These are phyloP conservation scores for Riparia riparia DNA, from an alignment of 2,113 vertebrate genomes.

Conservation along the genomic window DNA sequence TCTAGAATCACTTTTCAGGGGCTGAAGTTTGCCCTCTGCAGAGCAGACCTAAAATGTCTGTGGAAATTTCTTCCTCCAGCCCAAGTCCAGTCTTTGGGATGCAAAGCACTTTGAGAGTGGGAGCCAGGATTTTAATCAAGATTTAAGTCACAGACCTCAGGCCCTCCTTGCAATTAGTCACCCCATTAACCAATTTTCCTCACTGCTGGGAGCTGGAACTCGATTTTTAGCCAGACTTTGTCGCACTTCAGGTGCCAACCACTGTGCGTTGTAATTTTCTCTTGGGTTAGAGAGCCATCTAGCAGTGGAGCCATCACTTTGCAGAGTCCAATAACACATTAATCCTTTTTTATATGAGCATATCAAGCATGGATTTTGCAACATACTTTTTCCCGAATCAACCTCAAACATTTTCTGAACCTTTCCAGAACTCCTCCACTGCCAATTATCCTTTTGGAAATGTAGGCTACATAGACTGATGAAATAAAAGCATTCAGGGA, in stretches of 20 bases:
- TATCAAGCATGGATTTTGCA: background rate
- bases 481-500: background rate
- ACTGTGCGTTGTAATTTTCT: background rate
- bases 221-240: background rate
- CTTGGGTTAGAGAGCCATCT: constrained; percentile 41
- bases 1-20: background rate
- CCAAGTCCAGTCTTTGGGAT: background rate
- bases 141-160: constrained; percentile 13
- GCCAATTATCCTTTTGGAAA: background rate
- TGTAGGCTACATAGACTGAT: background rate
- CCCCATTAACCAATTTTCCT: constrained; percentile 29
- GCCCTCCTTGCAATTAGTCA: constrained; percentile 21
- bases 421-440: background rate
- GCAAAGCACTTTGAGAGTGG: background rate
- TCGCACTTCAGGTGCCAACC: background rate
- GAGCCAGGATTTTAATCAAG: background rate
- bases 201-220: background rate
- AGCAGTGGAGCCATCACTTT: background rate
- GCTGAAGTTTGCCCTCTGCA: background rate
- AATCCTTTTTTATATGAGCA: background rate
- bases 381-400: background rate
- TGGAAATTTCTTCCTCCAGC: background rate
- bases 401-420: background rate
- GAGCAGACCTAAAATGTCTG: background rate
- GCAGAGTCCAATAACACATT: background rate